Evolutionary conservation across 2,113 vertebrate genomes (phyloP).

Genomic region (Tor tambroides): DNA sequence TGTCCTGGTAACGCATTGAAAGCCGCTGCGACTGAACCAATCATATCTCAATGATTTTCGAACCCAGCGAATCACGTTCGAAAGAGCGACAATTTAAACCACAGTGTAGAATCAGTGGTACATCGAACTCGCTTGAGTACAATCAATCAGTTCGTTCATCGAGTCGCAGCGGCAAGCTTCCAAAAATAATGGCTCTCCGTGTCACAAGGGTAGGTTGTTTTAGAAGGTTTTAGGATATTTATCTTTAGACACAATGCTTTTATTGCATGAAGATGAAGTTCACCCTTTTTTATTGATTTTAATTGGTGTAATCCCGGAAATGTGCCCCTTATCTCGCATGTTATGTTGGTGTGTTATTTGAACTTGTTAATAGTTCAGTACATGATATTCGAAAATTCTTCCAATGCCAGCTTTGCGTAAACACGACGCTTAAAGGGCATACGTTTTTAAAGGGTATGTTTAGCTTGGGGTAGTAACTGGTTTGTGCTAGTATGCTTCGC

Average conservation of each 20-base stretch:
- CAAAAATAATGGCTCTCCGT: slow-evolving; percentile 74
- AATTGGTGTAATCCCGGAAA: background rate
- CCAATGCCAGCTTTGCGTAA: background rate
- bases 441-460: background rate
- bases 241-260: background rate
- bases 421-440: background rate
- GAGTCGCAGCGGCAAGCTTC: background rate
- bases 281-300: background rate
- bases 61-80: slow-evolving; percentile 69
- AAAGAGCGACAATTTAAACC: slow-evolving; percentile 78
- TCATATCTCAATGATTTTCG: slow-evolving; percentile 47
- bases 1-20: slow-evolving; percentile 70
- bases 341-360: too few species aligned
- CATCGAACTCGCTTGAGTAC: background rate
- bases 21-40: slow-evolving; percentile 69
- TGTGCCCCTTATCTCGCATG: too few species aligned
- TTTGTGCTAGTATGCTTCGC: background rate
- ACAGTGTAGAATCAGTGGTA: rapidly evolving
- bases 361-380: background rate
- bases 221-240: background rate
- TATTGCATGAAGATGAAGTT: background rate
- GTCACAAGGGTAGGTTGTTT: slow-evolving; percentile 67
- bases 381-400: background rate
- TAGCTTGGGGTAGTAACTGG: background rate
- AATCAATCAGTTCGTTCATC: background rate